Percentiles rank a stretch among this genome's conserved stretches.
Conservation (phyloP, 2,113 vertebrate species). For the Microcebus ravelobensis region DNA sequence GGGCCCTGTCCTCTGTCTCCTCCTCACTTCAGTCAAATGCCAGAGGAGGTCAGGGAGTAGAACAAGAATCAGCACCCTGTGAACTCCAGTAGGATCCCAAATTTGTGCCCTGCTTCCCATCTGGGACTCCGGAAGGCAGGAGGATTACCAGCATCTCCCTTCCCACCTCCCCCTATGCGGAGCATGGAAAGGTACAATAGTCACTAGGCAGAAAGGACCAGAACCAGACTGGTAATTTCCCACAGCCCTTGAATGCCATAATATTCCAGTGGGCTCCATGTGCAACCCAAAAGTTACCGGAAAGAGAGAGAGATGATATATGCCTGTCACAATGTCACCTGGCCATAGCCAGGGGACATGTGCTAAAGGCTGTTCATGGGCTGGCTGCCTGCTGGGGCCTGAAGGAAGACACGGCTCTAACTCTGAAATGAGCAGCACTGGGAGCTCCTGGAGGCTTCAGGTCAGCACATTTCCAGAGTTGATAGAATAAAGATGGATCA, state of each 20-base stretch:
- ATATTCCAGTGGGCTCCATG: not conserved
- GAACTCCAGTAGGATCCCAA: not conserved
- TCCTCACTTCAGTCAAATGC: not conserved
- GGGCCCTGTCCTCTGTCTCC: not conserved
- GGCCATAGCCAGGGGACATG: not conserved
- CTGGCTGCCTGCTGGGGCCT: no score
- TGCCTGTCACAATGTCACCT: not conserved
- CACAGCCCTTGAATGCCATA: not conserved
- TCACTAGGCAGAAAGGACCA: not conserved
- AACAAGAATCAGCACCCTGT: not conserved
- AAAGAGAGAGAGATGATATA: not conserved
- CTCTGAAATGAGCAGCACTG: not conserved
- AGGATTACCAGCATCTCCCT: not conserved
- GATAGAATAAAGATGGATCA: not conserved
- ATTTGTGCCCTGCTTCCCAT: not conserved
- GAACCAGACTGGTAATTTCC: not conserved
- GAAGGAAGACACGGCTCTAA: not conserved
- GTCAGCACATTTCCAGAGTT: not conserved
- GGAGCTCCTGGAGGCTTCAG: not conserved
- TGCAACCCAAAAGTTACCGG: not conserved
- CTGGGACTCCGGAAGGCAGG: not conserved
- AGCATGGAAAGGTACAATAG: not conserved
- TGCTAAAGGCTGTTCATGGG: not conserved
- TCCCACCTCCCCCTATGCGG: not conserved
- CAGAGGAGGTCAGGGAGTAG: accelerated